A percentile compares a stretch with the other conserved stretches of the same genome.
Evolutionary conservation across 2,113 vertebrate genomes (phyloP).

Genomic region (Muntiacus reevesi): DNA sequence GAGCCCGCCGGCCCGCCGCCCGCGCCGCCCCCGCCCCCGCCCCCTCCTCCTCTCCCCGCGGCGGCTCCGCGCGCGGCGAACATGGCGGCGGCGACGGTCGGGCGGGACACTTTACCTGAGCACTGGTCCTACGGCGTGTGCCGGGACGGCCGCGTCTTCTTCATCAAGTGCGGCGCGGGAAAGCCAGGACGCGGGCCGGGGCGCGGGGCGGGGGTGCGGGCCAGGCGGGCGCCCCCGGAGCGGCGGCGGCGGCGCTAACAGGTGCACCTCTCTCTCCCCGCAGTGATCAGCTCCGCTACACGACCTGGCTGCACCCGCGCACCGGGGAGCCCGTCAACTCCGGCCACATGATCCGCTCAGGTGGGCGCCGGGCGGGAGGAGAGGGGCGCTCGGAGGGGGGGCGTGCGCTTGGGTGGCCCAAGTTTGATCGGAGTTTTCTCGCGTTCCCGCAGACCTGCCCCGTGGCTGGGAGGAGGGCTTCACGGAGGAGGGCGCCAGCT

Average conservation of each 20-base stretch:
- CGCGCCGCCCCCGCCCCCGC: not conserved
- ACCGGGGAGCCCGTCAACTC: conserved; percentile 97
- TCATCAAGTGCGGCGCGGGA: conserved; percentile 88
- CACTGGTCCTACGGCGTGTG: conserved; percentile 96
- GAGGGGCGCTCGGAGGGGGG: not conserved
- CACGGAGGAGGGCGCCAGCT: conserved; percentile 97
- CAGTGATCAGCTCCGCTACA: conserved; percentile 91
- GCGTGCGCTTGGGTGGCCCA: not conserved
- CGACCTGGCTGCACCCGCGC: conserved; percentile 96
- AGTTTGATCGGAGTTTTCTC: conserved; percentile 46
- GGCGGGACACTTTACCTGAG: conserved; percentile 93
- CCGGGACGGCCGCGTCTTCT: conserved; percentile 93
- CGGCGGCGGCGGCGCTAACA: conserved; percentile 71
- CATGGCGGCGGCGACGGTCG: conserved; percentile 91
- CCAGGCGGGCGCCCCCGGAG: not conserved
- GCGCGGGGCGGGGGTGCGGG: not conserved
- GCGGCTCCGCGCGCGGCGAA: conserved; percentile 76
- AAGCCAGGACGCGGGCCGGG: not conserved
- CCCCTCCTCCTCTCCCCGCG: not conserved
- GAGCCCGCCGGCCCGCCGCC: not conserved
- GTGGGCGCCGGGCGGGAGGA: conserved; percentile 76
- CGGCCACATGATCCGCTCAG: conserved; percentile 98
- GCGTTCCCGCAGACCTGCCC: conserved; percentile 87
- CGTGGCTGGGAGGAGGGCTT: conserved; percentile 98
- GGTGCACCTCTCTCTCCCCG: conserved; percentile 80